Base-by-base conservation (phyloP, 2,888 invertebrate species). In the Lymantria dispar region DNA sequence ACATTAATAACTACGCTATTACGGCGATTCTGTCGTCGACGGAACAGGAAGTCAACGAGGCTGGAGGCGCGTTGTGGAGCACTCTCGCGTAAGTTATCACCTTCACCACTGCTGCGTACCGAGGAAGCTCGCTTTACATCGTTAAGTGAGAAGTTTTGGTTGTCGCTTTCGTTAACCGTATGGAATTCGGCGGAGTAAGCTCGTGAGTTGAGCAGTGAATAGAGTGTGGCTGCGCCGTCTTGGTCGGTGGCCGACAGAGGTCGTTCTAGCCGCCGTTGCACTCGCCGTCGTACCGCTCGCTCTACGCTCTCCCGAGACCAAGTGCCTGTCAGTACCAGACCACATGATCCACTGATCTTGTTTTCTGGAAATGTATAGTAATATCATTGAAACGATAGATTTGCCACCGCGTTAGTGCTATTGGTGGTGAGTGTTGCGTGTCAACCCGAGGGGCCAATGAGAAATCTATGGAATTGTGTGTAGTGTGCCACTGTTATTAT, bases 171-270 rank as follows among this genome's bases (percentile, higher is more conserved):
- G 11, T 33, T 14, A 0, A 29, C 22, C 0, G 31, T 8, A 9
- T 74, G 70, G 36, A 79, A 70, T 39, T 81, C 74, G 0, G 70
- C 65, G 10, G 87, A 84, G 52, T 79, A 72, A 0, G 85, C 78
- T 37, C 77, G 76, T 7, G 78, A 68, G 51, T 70, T 68, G 29
- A 87, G 61, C 43, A 83, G 69, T 1, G 80, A 74, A 3, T 76
- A 47, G 13, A 83, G 48, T 1, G 74, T 68, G 1, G 85, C 76
- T 29, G 76, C 65, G 39, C 68, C 69, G 8, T 78, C 67, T 39
- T 62, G 70, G 54, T 83, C 86, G 0, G 80, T 80, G 1, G 85
- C 70, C 0, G 89, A 88, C 43, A 76, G 74, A 3, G 89, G 89
- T 0, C 89, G 80, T 62, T 83, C 79, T 12, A 78, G 64, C 0